Conservation (phyloP, 1,140 invertebrate genomes). For the Pseudomyrmex gracilis region DNA sequence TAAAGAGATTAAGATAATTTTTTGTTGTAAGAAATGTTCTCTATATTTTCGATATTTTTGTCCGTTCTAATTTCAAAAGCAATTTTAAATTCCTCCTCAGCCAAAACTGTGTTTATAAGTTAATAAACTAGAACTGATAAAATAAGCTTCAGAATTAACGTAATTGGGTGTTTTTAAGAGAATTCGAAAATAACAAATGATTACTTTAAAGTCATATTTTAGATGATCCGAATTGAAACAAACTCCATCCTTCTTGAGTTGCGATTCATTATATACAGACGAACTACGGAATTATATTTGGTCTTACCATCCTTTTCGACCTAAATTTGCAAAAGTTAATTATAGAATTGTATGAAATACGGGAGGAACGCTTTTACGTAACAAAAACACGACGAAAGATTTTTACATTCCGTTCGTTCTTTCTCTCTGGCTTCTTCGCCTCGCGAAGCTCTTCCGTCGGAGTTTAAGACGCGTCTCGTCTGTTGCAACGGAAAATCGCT, state of each 20-base stretch:
- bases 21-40: too few relatives aligned
- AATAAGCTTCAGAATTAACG: background rate
- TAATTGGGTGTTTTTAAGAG: background rate
- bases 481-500: conserved; percentile 4
- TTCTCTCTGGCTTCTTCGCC: conserved; percentile 3
- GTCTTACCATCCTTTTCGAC: too few relatives aligned
- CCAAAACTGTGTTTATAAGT: too few relatives aligned
- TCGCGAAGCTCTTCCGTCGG: background rate
- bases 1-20: too few relatives aligned
- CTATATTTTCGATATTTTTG: background rate
- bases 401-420: conserved; percentile 33
- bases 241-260: background rate
- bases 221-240: background rate
- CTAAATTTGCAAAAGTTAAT: too few relatives aligned
- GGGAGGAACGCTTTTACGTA: too few relatives aligned
- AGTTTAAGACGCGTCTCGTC: conserved; percentile 1
- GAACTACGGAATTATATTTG: conserved; percentile 10
- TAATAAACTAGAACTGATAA: background rate
- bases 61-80: background rate
- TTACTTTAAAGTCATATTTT: background rate
- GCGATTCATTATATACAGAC: background rate
- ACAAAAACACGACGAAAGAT: background rate
- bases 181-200: background rate
- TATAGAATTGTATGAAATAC: too few relatives aligned
- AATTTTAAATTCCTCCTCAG: background rate